Conservation (phyloP, 2,888 invertebrate species). For the Morpho deidamia region DNA sequence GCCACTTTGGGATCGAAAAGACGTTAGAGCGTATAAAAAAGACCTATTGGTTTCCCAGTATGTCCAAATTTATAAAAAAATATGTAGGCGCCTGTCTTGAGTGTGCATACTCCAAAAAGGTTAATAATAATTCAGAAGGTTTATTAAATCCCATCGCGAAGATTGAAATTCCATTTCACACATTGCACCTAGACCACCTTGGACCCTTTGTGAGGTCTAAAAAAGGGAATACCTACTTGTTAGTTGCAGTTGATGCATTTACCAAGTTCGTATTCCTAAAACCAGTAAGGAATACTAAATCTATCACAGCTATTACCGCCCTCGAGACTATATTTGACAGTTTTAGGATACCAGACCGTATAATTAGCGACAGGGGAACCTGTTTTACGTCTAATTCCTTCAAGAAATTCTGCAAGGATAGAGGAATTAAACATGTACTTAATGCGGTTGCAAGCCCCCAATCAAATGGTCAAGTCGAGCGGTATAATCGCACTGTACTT, state of each 20-base stretch:
- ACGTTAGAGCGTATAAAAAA: constrained; percentile 14
- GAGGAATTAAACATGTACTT: constrained; percentile 19
- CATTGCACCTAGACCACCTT: constrained; percentile 23
- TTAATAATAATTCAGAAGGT: constrained; percentile 17
- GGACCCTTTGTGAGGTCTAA: constrained; percentile 46
- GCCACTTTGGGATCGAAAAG: constrained; percentile 32
- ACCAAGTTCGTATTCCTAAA: constrained; percentile 14
- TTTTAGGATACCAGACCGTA: constrained; percentile 15
- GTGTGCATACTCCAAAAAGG: constrained; percentile 20
- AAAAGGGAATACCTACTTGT: constrained; percentile 10
- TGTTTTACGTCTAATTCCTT: constrained; percentile 18
- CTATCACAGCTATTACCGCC: constrained; percentile 2
- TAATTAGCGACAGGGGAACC: constrained; percentile 20
- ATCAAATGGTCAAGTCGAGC: constrained; percentile 13
- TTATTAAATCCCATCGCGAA: constrained; percentile 25
- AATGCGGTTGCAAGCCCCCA: constrained; percentile 26
- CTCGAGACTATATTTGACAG: constrained; percentile 13
- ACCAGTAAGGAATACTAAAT: constrained; percentile 17
- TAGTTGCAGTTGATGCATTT: constrained; percentile 17
- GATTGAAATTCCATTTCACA: constrained; percentile 21
- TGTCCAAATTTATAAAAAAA: constrained; percentile 18
- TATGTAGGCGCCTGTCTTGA: constrained; percentile 20
- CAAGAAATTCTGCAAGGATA: not conserved
- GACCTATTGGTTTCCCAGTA: constrained; percentile 23
- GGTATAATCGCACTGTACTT: constrained; percentile 7